Conservation (phyloP, 2,888 invertebrate species). For the Parochlus steinenii region DNA sequence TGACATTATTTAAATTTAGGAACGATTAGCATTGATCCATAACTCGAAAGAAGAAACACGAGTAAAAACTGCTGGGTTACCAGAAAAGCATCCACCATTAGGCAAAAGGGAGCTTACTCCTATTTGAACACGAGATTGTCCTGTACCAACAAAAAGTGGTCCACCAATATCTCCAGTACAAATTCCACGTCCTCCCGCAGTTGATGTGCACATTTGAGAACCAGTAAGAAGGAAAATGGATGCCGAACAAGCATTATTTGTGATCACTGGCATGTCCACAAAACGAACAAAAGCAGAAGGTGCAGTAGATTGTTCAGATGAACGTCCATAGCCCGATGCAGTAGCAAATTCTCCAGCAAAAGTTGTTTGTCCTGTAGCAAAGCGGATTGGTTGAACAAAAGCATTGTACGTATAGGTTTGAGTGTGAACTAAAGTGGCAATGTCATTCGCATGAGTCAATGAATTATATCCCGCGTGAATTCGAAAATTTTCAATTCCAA, state of each 20-base stretch:
- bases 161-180: conserved; percentile 1
- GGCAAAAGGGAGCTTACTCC: not conserved
- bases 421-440: conserved; percentile 21
- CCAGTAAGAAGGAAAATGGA: conserved; percentile 19
- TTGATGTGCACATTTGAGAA: conserved; percentile 2
- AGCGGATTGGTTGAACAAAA: conserved; percentile 19
- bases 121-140: not conserved
- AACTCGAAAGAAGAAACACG: not conserved
- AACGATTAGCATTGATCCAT: too few relatives aligned
- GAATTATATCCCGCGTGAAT: conserved; percentile 17
- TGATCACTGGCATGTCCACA: conserved; percentile 21
- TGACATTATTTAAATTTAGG: too few relatives aligned
- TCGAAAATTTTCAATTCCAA: not conserved
- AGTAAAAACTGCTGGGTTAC: not conserved
- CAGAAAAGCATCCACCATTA: not conserved
- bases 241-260: conserved; percentile 21
- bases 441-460: conserved; percentile 20
- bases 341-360: conserved; percentile 24
- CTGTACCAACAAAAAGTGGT: not conserved
- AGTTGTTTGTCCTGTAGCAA: conserved; percentile 22
- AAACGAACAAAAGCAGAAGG: conserved; percentile 19
- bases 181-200: not conserved
- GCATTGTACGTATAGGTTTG: conserved; percentile 20
- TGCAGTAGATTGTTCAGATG: conserved; percentile 16
- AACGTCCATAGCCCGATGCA: conserved; percentile 19